These are phyloP conservation scores for Ctena decussata DNA, from an alignment of 2,888 invertebrate species.

Conservation along the genomic window DNA sequence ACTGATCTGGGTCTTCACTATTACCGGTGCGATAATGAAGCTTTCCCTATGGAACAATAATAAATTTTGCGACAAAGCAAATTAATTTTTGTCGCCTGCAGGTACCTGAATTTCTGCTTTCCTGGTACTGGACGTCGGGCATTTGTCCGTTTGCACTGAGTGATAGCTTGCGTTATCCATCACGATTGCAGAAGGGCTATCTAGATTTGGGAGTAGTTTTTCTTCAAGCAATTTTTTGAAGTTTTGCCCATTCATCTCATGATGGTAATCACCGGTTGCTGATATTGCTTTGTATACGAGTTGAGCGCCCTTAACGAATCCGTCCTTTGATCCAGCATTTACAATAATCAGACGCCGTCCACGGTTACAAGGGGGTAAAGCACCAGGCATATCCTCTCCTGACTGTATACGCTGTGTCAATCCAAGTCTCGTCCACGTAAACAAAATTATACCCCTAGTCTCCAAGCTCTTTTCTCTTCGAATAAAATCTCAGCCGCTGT, in stretches of 20 bases:
- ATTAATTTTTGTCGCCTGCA: no score
- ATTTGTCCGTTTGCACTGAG: conserved; percentile 20
- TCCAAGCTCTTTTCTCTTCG: conserved; percentile 6
- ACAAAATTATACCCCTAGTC: conserved; percentile 16
- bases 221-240: conserved; percentile 22
- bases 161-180: conserved; percentile 38
- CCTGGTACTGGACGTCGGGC: conserved; percentile 6
- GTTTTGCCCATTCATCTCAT: conserved; percentile 25
- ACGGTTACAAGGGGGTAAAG: conserved; percentile 11
- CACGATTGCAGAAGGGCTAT: conserved; percentile 16
- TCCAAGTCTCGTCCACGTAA: conserved; percentile 39
- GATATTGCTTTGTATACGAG: conserved; percentile 15
- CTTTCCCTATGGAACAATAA: no score
- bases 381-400: conserved; percentile 16
- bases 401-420: conserved; percentile 34
- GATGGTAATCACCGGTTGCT: conserved; percentile 19
- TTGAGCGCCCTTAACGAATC: neutral
- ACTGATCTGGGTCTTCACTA: no score
- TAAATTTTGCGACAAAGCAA: no score
- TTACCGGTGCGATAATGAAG: no score
- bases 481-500: conserved; percentile 8
- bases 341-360: conserved; percentile 40
- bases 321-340: conserved; percentile 13
- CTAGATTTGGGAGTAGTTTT: conserved; percentile 11
- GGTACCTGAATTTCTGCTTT: no score